phyloP scores from a whole-genome alignment of 2,888 invertebrate genomes.

The Stenolophus ochropezus region DNA sequence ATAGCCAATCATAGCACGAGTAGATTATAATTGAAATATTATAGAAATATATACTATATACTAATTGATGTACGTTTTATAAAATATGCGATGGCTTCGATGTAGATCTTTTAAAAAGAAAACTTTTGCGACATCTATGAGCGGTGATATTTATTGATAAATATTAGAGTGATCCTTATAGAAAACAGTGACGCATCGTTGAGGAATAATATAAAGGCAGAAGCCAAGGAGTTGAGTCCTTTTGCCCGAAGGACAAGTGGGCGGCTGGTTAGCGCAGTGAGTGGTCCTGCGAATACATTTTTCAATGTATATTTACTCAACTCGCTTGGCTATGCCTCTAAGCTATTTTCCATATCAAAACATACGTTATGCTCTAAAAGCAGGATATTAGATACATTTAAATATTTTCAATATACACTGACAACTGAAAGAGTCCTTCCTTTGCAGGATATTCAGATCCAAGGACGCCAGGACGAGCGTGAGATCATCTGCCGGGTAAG shows the following conservation, averaged over 20 bases:
- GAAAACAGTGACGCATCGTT: slow-evolving; percentile 2
- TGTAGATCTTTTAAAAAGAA: neutral
- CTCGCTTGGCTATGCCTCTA: slow-evolving; percentile 49
- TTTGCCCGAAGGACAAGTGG: slow-evolving; percentile 22
- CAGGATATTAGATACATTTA: slow-evolving; percentile 60
- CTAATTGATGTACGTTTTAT: too few species aligned
- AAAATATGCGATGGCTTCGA: too few species aligned
- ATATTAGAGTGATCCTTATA: neutral
- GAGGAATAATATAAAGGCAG: neutral
- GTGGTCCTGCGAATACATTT: slow-evolving; percentile 50
- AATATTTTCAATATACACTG: slow-evolving; percentile 60
- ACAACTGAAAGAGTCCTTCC: slow-evolving; percentile 58
- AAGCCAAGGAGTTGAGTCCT: neutral
- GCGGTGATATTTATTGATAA: neutral
- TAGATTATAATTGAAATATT: too few species aligned
- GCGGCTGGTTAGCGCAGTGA: neutral
- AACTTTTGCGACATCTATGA: neutral
- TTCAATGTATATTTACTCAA: slow-evolving; percentile 59
- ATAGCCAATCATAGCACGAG: too few species aligned
- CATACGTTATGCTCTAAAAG: slow-evolving; percentile 60
- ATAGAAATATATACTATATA: too few species aligned
- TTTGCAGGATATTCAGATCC: slow-evolving; percentile 44
- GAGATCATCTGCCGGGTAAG: neutral
- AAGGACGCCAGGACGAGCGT: slow-evolving; percentile 29
- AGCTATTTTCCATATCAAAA: slow-evolving; percentile 60